phyloP scores from a whole-genome alignment of 2,888 invertebrate species.

The Drosophila rubida region DNA sequence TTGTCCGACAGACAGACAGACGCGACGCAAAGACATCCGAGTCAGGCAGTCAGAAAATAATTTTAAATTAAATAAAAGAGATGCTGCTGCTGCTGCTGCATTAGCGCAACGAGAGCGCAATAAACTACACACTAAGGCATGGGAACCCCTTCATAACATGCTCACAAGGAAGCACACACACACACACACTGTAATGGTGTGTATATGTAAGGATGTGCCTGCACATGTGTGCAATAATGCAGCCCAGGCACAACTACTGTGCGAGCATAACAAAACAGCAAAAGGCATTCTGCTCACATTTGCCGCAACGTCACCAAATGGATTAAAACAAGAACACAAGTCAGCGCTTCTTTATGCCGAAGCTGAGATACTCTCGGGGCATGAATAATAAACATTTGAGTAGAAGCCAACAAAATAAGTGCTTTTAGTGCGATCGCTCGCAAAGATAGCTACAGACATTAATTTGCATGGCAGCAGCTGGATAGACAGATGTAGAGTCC shows the following conservation, averaged over 20 bases:
- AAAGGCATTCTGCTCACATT: constrained; percentile 25
- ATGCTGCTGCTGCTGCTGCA: constrained; percentile 63
- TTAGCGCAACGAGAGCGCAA: constrained; percentile 46
- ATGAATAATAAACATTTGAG: background rate
- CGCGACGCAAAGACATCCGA: constrained; percentile 15
- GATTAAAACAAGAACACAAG: constrained; percentile 33
- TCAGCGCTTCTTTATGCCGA: background rate
- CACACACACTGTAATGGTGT: background rate
- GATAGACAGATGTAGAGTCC: background rate
- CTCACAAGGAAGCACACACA: constrained; percentile 12
- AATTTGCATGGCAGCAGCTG: background rate
- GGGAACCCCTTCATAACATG: constrained; percentile 7
- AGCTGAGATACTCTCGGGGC: background rate
- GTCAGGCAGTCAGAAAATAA: constrained; percentile 52
- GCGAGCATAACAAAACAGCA: background rate
- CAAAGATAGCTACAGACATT: background rate
- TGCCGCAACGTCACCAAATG: constrained; percentile 45
- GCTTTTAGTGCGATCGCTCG: background rate
- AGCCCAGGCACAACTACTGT: background rate
- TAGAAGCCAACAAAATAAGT: no score
- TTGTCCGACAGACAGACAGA: constrained; percentile 7
- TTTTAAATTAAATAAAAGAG: constrained; percentile 75
- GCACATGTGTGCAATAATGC: constrained; percentile 15
- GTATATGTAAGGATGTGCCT: constrained; percentile 1
- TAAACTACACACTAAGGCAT: constrained; percentile 17